These are phyloP conservation scores for Cryptoprocta ferox DNA, from an alignment of 2,797 vertebrate genomes.

Conservation along the genomic window DNA sequence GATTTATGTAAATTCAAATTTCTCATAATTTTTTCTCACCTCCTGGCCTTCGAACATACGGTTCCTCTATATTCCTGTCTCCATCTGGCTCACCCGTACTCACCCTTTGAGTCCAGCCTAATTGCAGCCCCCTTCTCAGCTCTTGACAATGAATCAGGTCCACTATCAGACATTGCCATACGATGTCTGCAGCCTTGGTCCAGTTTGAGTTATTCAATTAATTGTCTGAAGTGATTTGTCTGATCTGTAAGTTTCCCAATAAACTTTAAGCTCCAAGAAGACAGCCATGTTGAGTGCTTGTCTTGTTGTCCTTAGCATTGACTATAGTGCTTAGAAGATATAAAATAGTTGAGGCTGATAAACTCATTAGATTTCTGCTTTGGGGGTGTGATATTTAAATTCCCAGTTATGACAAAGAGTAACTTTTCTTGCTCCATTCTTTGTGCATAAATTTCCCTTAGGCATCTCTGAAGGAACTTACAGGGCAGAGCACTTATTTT, in stretches of 20 bases:
- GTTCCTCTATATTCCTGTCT: neutral
- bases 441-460: neutral
- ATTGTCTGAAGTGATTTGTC: neutral
- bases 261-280: neutral
- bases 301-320: neutral
- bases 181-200: neutral
- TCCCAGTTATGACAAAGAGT: neutral
- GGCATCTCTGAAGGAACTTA: neutral
- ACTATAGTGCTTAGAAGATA: neutral
- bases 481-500: neutral
- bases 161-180: fast-evolving
- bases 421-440: neutral
- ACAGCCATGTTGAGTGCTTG: neutral
- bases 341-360: neutral
- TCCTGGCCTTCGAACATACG: fast-evolving
- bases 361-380: neutral
- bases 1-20: neutral
- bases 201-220: neutral
- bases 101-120: neutral
- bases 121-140: neutral
- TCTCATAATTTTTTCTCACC: neutral
- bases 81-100: neutral
- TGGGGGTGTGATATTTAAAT: neutral
- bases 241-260: neutral
- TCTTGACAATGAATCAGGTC: neutral